Conservation (phyloP, 2,888 invertebrate genomes). For the Cheilosia scutellata region DNA sequence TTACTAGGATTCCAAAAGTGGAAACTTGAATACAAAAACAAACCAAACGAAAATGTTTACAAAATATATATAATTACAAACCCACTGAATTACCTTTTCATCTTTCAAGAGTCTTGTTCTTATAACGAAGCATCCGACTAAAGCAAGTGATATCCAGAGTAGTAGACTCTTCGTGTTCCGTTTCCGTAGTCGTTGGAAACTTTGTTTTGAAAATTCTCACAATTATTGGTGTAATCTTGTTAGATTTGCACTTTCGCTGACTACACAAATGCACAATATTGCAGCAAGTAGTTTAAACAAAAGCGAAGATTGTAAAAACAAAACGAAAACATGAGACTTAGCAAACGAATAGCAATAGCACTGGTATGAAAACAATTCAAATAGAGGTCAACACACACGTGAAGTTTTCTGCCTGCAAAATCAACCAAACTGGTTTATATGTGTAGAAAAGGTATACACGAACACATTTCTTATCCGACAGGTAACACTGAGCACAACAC, state of each 20-base stretch:
- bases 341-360: constrained; percentile 24
- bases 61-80: constrained; percentile 26
- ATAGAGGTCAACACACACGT: constrained; percentile 75
- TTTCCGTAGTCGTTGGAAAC: constrained; percentile 2
- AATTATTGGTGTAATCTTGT: constrained; percentile 13
- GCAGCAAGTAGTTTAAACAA: constrained; percentile 31
- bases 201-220: constrained; percentile 19
- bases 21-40: constrained; percentile 17
- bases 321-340: constrained; percentile 54
- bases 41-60: neutral
- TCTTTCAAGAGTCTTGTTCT: constrained; percentile 29
- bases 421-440: constrained; percentile 66
- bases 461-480: constrained; percentile 52
- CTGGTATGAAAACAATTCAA: constrained; percentile 26
- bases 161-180: constrained; percentile 57
- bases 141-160: constrained; percentile 52
- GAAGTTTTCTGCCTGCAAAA: constrained; percentile 68
- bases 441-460: constrained; percentile 22
- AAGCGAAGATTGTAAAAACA: constrained; percentile 26
- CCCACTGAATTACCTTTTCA: constrained; percentile 67
- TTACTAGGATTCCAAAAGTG: constrained; percentile 15
- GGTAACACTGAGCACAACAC: constrained; percentile 57
- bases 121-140: constrained; percentile 16
- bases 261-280: constrained; percentile 14
- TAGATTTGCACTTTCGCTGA: constrained; percentile 55